Evolutionary conservation across 2,797 vertebrate species (phyloP).

Genomic region (Merluccius polli): DNA sequence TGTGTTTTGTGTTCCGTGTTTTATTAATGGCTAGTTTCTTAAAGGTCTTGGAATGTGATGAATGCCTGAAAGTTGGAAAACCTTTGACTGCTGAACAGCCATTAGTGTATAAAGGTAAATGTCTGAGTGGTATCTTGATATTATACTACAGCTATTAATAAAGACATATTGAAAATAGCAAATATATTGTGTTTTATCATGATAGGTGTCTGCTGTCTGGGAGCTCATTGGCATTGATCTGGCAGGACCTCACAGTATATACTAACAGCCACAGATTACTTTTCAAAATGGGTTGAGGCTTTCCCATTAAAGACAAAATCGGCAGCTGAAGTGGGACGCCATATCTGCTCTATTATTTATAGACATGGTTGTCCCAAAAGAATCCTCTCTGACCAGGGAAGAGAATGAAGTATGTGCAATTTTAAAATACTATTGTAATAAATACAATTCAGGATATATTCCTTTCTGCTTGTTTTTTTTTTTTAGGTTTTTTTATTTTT

Average conservation of each 20-base stretch:
- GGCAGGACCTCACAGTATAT: slow-evolving; percentile 28
- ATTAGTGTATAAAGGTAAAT: slow-evolving; percentile 14
- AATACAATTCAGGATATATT: background rate
- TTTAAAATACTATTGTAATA: background rate
- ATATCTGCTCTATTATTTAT: slow-evolving; percentile 8
- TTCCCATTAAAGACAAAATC: slow-evolving; percentile 19
- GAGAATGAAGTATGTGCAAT: slow-evolving; percentile 31
- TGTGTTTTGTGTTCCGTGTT: slow-evolving; percentile 16
- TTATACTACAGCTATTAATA: background rate
- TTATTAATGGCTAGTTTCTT: slow-evolving; percentile 22
- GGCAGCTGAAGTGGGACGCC: background rate
- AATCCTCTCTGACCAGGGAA: slow-evolving; percentile 28
- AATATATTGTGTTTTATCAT: background rate
- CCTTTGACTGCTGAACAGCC: no score
- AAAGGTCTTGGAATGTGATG: slow-evolving; percentile 26
- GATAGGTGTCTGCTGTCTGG: slow-evolving; percentile 24
- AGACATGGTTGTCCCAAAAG: slow-evolving; percentile 27
- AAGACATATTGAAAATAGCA: background rate
- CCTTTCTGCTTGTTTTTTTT: background rate
- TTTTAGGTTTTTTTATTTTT: no score
- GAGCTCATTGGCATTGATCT: slow-evolving; percentile 23
- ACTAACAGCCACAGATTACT: slow-evolving; percentile 24
- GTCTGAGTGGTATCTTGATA: background rate
- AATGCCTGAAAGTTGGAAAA: slow-evolving; percentile 16
- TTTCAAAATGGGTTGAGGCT: slow-evolving; percentile 32